phyloP scores from a whole-genome alignment of 2,113 vertebrate genomes.

The Bombycilla garrulus region DNA sequence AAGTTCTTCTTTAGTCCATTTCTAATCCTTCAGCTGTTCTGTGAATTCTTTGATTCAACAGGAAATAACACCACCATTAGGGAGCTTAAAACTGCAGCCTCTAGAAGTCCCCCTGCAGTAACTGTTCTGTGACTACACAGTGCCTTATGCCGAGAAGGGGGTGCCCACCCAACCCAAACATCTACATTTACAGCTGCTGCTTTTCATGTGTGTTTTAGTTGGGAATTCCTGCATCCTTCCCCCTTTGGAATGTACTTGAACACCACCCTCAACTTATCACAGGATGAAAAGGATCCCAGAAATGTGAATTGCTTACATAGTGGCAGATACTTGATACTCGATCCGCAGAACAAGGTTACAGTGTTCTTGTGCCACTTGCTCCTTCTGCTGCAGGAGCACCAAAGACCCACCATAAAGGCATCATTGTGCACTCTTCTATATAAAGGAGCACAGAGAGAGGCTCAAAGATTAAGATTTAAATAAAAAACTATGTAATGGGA shows the following conservation, averaged over 20 bases:
- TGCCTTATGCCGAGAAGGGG: accelerated
- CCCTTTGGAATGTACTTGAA: neutral
- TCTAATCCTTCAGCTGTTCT: neutral
- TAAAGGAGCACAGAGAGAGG: neutral
- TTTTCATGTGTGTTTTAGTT: neutral
- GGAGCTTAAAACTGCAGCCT: neutral
- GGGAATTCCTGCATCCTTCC: neutral
- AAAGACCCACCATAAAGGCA: neutral
- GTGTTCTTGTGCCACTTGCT: neutral
- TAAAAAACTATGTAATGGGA: neutral
- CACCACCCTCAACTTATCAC: neutral
- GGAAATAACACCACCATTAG: neutral
- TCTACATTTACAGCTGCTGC: accelerated
- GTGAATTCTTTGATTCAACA: neutral
- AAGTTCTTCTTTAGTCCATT: neutral
- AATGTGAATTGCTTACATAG: constrained; percentile 20
- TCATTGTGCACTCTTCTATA: neutral
- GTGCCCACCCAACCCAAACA: neutral
- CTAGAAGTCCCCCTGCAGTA: neutral
- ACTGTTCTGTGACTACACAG: neutral
- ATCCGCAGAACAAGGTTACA: constrained; percentile 35
- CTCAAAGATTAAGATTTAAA: neutral
- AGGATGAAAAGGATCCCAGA: constrained; percentile 6
- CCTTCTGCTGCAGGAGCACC: neutral
- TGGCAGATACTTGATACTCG: neutral